These are phyloP conservation scores for Fragariocoptes setiger DNA, from an alignment of 1,140 invertebrate genomes.

Conservation along the genomic window DNA sequence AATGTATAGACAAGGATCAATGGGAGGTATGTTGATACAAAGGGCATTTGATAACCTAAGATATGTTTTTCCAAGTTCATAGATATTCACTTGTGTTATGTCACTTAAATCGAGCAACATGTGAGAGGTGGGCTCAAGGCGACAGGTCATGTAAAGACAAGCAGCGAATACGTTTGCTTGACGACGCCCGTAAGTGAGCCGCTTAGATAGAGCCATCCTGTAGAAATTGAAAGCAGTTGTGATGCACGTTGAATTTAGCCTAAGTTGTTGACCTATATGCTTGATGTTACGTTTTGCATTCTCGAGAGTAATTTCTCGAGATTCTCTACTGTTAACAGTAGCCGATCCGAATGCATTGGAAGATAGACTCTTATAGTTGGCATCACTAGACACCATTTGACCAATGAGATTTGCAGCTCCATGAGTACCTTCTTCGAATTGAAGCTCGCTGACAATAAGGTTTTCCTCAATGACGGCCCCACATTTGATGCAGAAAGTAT, in stretches of 20 bases:
- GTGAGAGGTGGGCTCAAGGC: constrained; percentile 71
- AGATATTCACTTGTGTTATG: constrained; percentile 66
- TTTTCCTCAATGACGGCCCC: constrained; percentile 80
- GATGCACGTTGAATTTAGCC: constrained; percentile 57
- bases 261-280: constrained; percentile 16
- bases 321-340: constrained; percentile 2
- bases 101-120: constrained; percentile 92
- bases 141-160: constrained; percentile 85
- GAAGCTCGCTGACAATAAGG: constrained; percentile 76
- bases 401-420: constrained; percentile 49
- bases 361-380: constrained; percentile 33
- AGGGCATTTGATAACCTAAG: constrained; percentile 53
- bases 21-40: constrained; percentile 65
- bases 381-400: constrained; percentile 63
- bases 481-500: constrained; percentile 81
- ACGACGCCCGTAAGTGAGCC: constrained; percentile 63
- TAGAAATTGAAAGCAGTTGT: constrained; percentile 83
- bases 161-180: constrained; percentile 74
- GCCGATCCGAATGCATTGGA: constrained; percentile 4
- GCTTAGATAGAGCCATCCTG: constrained; percentile 60
- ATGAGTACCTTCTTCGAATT: constrained; percentile 68
- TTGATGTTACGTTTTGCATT: constrained; percentile 15
- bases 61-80: constrained; percentile 71
- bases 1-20: constrained; percentile 73
- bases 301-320: constrained; percentile 3